Base-by-base conservation (phyloP, 2,888 invertebrate species). In the Lycaena phlaeas region DNA sequence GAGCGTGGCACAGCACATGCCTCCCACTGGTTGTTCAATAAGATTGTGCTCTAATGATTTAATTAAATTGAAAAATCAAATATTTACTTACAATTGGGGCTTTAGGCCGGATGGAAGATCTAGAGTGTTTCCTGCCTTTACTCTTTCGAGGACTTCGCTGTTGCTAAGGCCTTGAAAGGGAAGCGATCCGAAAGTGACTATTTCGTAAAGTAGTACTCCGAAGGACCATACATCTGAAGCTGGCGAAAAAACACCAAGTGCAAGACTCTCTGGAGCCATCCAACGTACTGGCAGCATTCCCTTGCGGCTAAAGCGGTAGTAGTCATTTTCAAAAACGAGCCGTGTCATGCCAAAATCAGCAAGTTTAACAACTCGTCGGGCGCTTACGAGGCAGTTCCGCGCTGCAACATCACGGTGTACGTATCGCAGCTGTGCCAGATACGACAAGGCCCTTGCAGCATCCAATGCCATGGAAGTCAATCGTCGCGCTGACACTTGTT, bases 261-360 rank as follows among this genome's bases (percentile, higher is more conserved):
- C 89, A 10, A 96, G 77, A 52, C 93, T 92, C 75, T 96, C 96
- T 0, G 96, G 96, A 1, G 96, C 91, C 96, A 96, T 96, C 96
- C 96, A 96, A 46, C 95, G 86, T 5, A 96, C 94, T 0, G 95
- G 95, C 51, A 95, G 74, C 91, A 94, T 92, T 63, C 93, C 92
- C 77, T 92, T 93, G 48, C 95, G 89, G 61, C 91, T 93, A 66
- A 96, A 95, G 50, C 92, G 90, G 74, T 96, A 96, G 69, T 95
- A 95, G 68, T 95, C 95, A 50, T 91, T 92, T 57, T 95, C 95
- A 66, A 90, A 93, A 68, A 93, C 93, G 0, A 93, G 90, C 30
- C 96, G 86, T 2, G 96, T 92, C 96, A 96, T 95, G 28, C 96
- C 96, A 72, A 96, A 97, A 73, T 97, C 96, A 2, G 92, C 93